Evolutionary conservation across 2,113 vertebrate species (phyloP).

Genomic region (Mustela nigripes): DNA sequence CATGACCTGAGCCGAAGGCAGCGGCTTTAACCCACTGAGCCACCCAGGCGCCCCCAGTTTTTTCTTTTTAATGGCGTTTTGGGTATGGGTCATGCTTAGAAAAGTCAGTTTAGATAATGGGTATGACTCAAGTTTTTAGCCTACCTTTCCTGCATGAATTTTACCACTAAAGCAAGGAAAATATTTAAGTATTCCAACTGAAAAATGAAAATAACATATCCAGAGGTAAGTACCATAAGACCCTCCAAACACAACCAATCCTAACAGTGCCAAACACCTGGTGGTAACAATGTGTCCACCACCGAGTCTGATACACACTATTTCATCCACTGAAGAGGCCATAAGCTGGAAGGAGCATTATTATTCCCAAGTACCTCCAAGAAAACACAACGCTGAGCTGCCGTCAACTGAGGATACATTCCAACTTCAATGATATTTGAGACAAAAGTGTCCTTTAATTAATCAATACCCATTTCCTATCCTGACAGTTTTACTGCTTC

Average conservation of each 20-base stretch:
- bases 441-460: not conserved
- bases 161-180: not conserved
- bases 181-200: not conserved
- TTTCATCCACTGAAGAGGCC: not conserved
- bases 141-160: not conserved
- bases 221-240: not conserved
- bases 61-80: not conserved
- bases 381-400: not conserved
- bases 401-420: not conserved
- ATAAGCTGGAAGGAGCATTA: not conserved
- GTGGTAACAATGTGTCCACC: not conserved
- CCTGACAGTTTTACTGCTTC: constrained; percentile 1
- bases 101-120: not conserved
- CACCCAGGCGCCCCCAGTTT: too few relatives aligned
- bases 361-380: not conserved
- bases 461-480: not conserved
- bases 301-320: not conserved
- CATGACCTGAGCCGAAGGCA: too few relatives aligned
- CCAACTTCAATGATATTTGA: not conserved
- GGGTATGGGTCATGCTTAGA: not conserved
- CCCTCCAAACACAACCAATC: not conserved
- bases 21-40: too few relatives aligned
- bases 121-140: not conserved
- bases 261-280: not conserved
- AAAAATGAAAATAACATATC: not conserved